Evolutionary conservation across 2,113 vertebrate species (phyloP), one percentile per base, ranked within the genome.

Genomic region (Alligator sinensis): DNA sequence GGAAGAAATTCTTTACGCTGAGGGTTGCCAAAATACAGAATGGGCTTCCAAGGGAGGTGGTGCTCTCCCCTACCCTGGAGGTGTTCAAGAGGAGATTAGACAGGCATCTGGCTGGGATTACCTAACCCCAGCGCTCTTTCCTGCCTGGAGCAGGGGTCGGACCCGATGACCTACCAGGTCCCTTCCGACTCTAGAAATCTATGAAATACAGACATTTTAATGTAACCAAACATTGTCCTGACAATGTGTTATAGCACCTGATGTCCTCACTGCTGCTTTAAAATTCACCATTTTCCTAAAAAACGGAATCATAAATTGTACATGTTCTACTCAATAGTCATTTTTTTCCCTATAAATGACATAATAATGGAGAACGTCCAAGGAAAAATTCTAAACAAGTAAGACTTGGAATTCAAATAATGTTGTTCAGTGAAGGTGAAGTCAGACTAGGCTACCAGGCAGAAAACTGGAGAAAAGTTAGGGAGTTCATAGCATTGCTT

Each of bases 401-500:
- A 88, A 85, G 57, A 93, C 88, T 72, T 84, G 57, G 54, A 81
- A 92, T 86, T 84, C 66, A 93, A 88, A 80, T 61, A 86, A 87
- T 70, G 89, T 61, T 92, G 60, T 61, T 88, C 11, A 63, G 79
- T 47, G 55, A 62, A 85, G 62, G 87, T 60, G 88, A 92, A 85
- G 54, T 92, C 62, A 91, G 94, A 81, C 62, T 57, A 91, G 79
- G 68, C 76, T 59, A 80, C 9, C 18, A 83, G 62, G 77, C 90
- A 89, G 88, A 90, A 11, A 72, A 13, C 30, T 80, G 54, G 77
- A 2, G n/a, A 90, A 91, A 94, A 92, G 72, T 87, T 4, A 91
- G 92, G 89, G 93, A 93, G 89, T 96, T 91, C 93, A 93, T 60
- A 91, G 21, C 54, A 83, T 85, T 72, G 86, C 76, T 78, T 76